Evolutionary conservation across 2,113 vertebrate genomes (phyloP).

Genomic region (Sceloporus undulatus): DNA sequence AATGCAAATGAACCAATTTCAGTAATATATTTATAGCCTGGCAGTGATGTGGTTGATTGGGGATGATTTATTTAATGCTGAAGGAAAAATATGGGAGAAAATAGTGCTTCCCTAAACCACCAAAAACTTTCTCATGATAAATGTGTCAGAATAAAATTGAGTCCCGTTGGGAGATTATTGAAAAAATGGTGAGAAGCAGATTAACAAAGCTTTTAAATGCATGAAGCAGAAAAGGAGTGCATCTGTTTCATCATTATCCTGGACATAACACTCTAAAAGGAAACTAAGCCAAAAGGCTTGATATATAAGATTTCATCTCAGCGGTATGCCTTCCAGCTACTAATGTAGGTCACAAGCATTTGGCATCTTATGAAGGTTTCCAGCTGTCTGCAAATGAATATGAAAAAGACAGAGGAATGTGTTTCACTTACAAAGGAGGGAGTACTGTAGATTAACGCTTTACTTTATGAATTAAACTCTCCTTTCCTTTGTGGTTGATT

Average conservation of each 20-base stretch:
- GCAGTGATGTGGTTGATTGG: not conserved
- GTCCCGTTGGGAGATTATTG: conserved; percentile 2
- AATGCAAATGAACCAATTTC: conserved; percentile 14
- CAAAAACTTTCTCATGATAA: conserved; percentile 34
- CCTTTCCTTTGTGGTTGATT: conserved; percentile 16
- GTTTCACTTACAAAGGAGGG: conserved; percentile 34
- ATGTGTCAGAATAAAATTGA: conserved; percentile 43
- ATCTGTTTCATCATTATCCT: conserved; percentile 47
- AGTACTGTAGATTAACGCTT: conserved; percentile 20
- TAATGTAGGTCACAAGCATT: conserved; percentile 52
- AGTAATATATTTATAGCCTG: conserved; percentile 33
- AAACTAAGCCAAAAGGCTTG: conserved; percentile 45
- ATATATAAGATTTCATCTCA: conserved; percentile 64
- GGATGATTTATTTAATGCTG: conserved; percentile 10
- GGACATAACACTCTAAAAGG: conserved; percentile 54
- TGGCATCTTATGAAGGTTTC: conserved; percentile 57
- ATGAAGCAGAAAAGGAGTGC: conserved; percentile 42
- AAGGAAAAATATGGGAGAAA: conserved; percentile 18
- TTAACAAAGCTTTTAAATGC: conserved; percentile 53
- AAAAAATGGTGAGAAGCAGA: conserved; percentile 9
- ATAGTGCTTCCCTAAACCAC: not conserved
- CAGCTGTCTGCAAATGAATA: conserved; percentile 58
- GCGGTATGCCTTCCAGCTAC: conserved; percentile 48
- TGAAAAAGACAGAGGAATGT: conserved; percentile 45
- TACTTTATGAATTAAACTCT: not conserved